Conservation (phyloP, 2,888 invertebrate genomes). For the Meloe dianella region DNA sequence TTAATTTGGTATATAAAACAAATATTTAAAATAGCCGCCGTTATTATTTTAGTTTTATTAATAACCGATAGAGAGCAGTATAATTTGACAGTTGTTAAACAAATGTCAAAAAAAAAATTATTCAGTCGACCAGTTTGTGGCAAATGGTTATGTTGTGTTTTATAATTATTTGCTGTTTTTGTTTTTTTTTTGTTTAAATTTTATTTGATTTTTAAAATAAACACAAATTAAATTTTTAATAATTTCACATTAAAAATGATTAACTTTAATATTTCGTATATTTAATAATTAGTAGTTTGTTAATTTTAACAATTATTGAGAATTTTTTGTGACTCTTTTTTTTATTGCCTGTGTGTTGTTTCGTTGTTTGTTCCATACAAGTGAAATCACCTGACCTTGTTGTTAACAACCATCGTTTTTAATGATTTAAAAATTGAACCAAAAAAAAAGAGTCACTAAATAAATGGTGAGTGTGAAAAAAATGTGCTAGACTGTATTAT, state of each 20-base stretch:
- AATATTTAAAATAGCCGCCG: too few species aligned
- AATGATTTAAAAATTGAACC: background rate
- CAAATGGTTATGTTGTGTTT: background rate
- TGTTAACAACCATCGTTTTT: conserved; percentile 7
- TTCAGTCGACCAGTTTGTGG: background rate
- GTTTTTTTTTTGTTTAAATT: background rate
- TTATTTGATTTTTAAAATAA: too few species aligned
- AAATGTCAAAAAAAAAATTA: background rate
- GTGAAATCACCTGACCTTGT: conserved; percentile 33
- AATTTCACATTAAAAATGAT: too few species aligned
- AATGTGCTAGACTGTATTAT: background rate
- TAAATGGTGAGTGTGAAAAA: too few species aligned
- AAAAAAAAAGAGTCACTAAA: background rate
- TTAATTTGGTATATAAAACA: too few species aligned
- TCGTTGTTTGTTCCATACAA: background rate
- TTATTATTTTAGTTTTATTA: too few species aligned
- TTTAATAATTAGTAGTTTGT: too few species aligned
- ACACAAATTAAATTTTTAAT: too few species aligned
- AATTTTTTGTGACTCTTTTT: background rate
- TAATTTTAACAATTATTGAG: too few species aligned
- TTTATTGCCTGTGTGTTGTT: too few species aligned
- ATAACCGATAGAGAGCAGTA: too few species aligned
- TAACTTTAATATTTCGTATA: too few species aligned
- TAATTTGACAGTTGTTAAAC: background rate
- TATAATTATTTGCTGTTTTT: background rate